Evolutionary conservation across 1,140 invertebrate genomes (phyloP).

Genomic region (Ips nitidus): DNA sequence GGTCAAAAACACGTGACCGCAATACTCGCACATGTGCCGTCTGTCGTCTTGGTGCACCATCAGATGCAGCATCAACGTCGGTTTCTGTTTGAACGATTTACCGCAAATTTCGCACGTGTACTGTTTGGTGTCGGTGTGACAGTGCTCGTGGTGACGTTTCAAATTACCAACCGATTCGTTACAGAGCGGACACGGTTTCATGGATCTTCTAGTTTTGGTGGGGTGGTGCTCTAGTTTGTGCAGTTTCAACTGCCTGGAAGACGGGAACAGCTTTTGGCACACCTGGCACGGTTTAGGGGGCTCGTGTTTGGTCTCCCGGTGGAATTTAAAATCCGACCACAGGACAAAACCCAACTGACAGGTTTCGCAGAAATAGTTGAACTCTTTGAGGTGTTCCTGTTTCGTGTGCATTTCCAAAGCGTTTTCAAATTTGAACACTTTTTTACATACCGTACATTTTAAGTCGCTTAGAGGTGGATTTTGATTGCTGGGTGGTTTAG

Average conservation of each 20-base stretch:
- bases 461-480: too few relatives aligned
- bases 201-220: background rate
- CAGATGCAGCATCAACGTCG: conserved; percentile 51
- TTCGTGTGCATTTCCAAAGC: background rate
- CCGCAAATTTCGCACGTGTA: conserved; percentile 21
- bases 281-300: background rate
- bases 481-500: too few relatives aligned
- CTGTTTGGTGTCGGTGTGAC: conserved; percentile 9
- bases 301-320: background rate
- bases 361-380: conserved; percentile 4
- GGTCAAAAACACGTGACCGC: background rate
- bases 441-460: background rate
- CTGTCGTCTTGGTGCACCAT: conserved; percentile 51
- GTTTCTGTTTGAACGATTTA: conserved; percentile 5
- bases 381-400: background rate
- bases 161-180: background rate
- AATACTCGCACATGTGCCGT: background rate
- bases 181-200: background rate
- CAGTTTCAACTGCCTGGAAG: background rate
- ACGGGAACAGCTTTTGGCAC: background rate
- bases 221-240: background rate
- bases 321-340: background rate
- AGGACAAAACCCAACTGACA: conserved; percentile 17
- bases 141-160: background rate
- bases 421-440: background rate